phyloP scores from a whole-genome alignment of 2,888 invertebrate genomes.

The Agonopterix arenella region DNA sequence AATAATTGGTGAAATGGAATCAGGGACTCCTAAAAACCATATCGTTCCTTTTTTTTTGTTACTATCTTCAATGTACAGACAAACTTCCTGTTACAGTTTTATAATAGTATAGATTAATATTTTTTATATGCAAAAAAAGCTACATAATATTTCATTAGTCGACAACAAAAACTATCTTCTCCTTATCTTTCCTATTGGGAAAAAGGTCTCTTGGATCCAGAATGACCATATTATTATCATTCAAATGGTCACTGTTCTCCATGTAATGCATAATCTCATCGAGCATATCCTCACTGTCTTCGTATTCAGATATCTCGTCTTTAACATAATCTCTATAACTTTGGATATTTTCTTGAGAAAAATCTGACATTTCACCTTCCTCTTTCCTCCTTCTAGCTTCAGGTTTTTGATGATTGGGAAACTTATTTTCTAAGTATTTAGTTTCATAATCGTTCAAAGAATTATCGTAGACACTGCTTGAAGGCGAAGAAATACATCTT shows the following conservation, averaged over 20 bases:
- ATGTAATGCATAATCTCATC: slow-evolving; percentile 64
- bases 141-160: background rate
- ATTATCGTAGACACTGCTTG: slow-evolving; percentile 48
- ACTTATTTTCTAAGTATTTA: slow-evolving; percentile 35
- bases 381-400: slow-evolving; percentile 12
- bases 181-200: slow-evolving; percentile 48
- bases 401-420: slow-evolving; percentile 26
- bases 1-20: too few species aligned
- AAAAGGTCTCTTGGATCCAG: slow-evolving; percentile 41
- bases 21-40: too few species aligned
- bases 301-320: slow-evolving; percentile 18
- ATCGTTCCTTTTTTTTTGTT: too few species aligned
- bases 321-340: background rate
- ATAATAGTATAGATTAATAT: too few species aligned
- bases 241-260: slow-evolving; percentile 28
- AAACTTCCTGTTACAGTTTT: too few species aligned
- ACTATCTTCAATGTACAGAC: too few species aligned
- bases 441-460: slow-evolving; percentile 43
- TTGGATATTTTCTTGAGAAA: background rate
- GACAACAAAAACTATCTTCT: slow-evolving; percentile 49
- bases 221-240: slow-evolving; percentile 17
- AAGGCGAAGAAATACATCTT: slow-evolving; percentile 41
- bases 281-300: slow-evolving; percentile 47
- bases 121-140: too few species aligned
- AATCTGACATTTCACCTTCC: background rate